Conservation (phyloP, 2,888 invertebrate genomes). For the Drosophila emarginata region DNA sequence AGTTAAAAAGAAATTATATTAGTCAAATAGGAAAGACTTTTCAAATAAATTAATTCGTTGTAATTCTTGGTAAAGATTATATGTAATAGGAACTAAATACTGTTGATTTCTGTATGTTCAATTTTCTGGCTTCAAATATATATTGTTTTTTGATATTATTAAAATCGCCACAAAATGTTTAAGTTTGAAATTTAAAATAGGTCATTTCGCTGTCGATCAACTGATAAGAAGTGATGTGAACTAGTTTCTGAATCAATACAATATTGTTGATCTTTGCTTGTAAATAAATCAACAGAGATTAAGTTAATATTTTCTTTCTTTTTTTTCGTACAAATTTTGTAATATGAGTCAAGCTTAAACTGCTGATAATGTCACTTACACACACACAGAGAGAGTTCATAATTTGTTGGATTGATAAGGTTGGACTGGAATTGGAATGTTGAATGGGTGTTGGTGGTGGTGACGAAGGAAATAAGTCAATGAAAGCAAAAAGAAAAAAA, state of each 20-base stretch:
- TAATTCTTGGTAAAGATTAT: no score
- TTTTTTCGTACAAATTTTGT: neutral
- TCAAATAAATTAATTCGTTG: no score
- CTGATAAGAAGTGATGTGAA: neutral
- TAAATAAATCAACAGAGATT: slow-evolving; percentile 3
- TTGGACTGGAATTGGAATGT: neutral
- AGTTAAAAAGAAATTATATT: no score
- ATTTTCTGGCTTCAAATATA: no score
- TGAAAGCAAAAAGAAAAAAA: neutral
- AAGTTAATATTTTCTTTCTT: neutral
- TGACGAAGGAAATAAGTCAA: slow-evolving; percentile 5
- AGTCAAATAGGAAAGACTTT: no score
- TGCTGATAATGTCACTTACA: neutral
- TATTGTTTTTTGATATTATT: no score
- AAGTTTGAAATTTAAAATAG: no score
- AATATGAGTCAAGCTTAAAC: slow-evolving; percentile 1
- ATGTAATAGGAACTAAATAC: no score
- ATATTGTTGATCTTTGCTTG: slow-evolving; percentile 1
- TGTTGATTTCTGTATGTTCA: no score
- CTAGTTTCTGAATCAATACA: slow-evolving; percentile 1
- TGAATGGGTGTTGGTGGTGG: neutral
- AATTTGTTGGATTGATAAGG: neutral
- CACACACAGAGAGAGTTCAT: neutral
- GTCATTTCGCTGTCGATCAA: neutral
- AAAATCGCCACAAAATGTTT: no score